A percentile compares a stretch with the other conserved stretches of the same genome.
These are phyloP conservation scores for Psophia crepitans DNA, from an alignment of 2,113 vertebrate genomes.

Conservation along the genomic window DNA sequence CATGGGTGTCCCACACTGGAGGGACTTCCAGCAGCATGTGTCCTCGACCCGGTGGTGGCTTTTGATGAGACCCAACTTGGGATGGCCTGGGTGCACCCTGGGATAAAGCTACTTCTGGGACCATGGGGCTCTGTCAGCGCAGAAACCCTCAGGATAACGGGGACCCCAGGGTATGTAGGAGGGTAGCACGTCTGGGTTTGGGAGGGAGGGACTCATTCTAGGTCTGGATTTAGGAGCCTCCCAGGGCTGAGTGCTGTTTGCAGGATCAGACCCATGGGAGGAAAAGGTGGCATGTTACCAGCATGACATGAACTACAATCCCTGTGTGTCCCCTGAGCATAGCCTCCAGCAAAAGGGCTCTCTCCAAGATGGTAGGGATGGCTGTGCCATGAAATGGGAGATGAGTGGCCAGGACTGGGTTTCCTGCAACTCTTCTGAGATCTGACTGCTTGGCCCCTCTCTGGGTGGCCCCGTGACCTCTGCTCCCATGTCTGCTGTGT, in stretches of 20 bases:
- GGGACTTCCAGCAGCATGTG: background rate
- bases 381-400: background rate
- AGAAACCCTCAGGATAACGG: background rate
- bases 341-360: background rate
- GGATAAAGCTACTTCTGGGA: background rate
- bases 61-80: background rate
- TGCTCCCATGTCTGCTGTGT: background rate
- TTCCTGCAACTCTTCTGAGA: background rate
- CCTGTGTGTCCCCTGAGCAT: rapidly evolving
- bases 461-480: background rate
- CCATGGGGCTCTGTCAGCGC: background rate
- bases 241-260: background rate
- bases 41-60: background rate
- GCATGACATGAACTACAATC: background rate
- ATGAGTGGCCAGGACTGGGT: background rate
- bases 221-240: background rate
- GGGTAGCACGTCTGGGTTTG: background rate
- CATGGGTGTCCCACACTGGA: background rate
- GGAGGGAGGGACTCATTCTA: background rate
- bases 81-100: background rate
- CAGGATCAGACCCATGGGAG: background rate
- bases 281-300: background rate
- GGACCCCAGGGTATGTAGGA: background rate
- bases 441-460: background rate
- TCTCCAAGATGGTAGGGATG: background rate